A percentile compares a stretch with the other conserved stretches of the same genome.
Evolutionary conservation across 2,113 vertebrate species (phyloP).

Genomic region (Channa argus): DNA sequence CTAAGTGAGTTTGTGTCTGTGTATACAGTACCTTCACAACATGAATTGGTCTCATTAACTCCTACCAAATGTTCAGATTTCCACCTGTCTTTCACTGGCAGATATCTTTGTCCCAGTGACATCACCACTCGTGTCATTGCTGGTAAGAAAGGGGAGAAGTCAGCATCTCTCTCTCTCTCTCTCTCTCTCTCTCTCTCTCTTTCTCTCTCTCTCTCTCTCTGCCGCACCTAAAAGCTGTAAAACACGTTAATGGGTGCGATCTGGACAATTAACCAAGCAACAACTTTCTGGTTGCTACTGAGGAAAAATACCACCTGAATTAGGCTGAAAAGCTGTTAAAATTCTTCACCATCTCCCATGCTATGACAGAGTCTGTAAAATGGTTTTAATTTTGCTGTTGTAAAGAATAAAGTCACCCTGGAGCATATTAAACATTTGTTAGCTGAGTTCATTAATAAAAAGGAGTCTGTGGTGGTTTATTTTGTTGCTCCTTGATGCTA

Average conservation of each 20-base stretch:
- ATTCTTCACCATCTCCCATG: constrained; percentile 59
- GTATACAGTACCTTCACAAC: not conserved
- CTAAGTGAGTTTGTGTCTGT: not conserved
- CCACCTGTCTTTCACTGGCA: no score
- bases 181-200: no score
- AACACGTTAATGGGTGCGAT: constrained; percentile 66
- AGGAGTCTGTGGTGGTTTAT: constrained; percentile 46
- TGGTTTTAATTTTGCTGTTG: constrained; percentile 65
- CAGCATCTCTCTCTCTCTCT: constrained; percentile 18
- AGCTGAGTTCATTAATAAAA: constrained; percentile 57
- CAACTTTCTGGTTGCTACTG: constrained; percentile 57
- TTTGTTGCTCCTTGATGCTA: constrained; percentile 22
- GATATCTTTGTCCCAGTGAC: not conserved
- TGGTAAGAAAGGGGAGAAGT: constrained; percentile 15
- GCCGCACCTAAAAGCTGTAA: constrained; percentile 44
- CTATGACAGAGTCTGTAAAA: constrained; percentile 71
- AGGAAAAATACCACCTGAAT: constrained; percentile 42
- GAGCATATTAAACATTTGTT: constrained; percentile 61
- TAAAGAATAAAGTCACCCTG: constrained; percentile 58
- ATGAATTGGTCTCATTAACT: not conserved
- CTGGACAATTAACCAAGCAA: constrained; percentile 63
- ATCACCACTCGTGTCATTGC: constrained; percentile 7
- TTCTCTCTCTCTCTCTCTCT: not conserved
- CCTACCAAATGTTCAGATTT: no score
- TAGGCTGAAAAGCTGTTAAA: constrained; percentile 52